A percentile compares a stretch with the other conserved stretches of the same genome.
phyloP scores from a whole-genome alignment of 2,797 vertebrate genomes.

The Gephyroberyx darwinii region DNA sequence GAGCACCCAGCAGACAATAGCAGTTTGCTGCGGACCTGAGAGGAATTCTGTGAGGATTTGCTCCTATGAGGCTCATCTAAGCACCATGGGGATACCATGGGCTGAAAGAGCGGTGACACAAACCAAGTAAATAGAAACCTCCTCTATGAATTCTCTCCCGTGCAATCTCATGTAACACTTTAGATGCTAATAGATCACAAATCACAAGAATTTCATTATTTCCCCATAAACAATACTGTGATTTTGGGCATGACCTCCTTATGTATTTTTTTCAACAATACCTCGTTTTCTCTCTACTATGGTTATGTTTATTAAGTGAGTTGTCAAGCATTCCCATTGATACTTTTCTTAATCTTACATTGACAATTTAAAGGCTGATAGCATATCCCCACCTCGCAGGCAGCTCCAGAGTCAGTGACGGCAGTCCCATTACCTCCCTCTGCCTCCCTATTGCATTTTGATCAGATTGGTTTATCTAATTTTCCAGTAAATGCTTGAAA shows the following conservation, averaged over 20 bases:
- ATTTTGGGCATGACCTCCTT: slow-evolving; percentile 40
- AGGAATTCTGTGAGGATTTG: slow-evolving; percentile 69
- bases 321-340: slow-evolving; percentile 63
- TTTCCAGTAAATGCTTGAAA: slow-evolving; percentile 82
- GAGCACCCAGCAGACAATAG: slow-evolving; percentile 71
- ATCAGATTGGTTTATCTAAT: slow-evolving; percentile 82
- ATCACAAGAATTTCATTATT: slow-evolving; percentile 52
- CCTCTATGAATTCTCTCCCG: slow-evolving; percentile 31
- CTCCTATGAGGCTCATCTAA: slow-evolving; percentile 63
- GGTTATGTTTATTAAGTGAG: slow-evolving; percentile 59
- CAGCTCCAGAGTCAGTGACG: slow-evolving; percentile 67
- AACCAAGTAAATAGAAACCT: slow-evolving; percentile 53
- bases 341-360: slow-evolving; percentile 69
- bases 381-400: slow-evolving; percentile 64
- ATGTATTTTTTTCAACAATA: slow-evolving; percentile 51
- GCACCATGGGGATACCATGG: slow-evolving; percentile 42
- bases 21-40: slow-evolving; percentile 63
- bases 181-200: slow-evolving; percentile 42
- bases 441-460: slow-evolving; percentile 67
- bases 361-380: slow-evolving; percentile 76
- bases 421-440: slow-evolving; percentile 60
- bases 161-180: slow-evolving; percentile 20
- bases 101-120: slow-evolving; percentile 50
- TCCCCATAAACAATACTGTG: slow-evolving; percentile 26
- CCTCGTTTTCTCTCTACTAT: slow-evolving; percentile 38